phyloP scores from a whole-genome alignment of 2,113 vertebrate species.

The Tympanuchus pallidicinctus region DNA sequence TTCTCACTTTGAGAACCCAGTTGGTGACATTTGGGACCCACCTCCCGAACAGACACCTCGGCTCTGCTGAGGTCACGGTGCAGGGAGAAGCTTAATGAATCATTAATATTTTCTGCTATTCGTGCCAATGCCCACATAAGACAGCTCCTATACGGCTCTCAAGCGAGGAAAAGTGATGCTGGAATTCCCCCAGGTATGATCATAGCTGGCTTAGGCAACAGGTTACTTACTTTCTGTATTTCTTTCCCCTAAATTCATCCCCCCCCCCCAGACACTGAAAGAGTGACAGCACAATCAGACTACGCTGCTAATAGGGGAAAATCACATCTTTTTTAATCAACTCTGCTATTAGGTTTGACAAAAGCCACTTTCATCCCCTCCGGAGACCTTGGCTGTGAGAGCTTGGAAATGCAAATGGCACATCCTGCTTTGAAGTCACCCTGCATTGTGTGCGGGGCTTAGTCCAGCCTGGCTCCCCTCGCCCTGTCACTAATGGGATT shows the following conservation, averaged over 20 bases:
- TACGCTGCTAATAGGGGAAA: neutral
- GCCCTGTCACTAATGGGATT: slow-evolving; percentile 49
- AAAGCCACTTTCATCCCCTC: slow-evolving; percentile 65
- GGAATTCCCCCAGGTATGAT: neutral
- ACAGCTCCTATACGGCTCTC: neutral
- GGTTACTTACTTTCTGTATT: neutral
- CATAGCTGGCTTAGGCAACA: neutral
- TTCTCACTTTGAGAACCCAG: neutral
- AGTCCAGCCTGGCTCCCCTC: neutral
- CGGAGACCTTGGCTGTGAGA: slow-evolving; percentile 33
- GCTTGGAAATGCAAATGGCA: slow-evolving; percentile 66
- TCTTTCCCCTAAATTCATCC: neutral
- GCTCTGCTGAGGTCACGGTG: neutral
- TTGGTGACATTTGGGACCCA: neutral
- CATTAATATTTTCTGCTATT: neutral
- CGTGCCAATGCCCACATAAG: neutral
- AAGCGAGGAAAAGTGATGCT: fast-evolving
- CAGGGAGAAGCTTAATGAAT: neutral
- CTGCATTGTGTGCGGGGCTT: neutral
- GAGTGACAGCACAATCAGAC: neutral
- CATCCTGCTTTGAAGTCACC: slow-evolving; percentile 22
- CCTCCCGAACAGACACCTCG: neutral
- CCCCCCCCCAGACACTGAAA: neutral
- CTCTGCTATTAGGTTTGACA: slow-evolving; percentile 54
- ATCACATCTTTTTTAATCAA: slow-evolving; percentile 46